These are phyloP conservation scores for Phataginus tricuspis DNA, from an alignment of 2,797 vertebrate species.

Conservation along the genomic window DNA sequence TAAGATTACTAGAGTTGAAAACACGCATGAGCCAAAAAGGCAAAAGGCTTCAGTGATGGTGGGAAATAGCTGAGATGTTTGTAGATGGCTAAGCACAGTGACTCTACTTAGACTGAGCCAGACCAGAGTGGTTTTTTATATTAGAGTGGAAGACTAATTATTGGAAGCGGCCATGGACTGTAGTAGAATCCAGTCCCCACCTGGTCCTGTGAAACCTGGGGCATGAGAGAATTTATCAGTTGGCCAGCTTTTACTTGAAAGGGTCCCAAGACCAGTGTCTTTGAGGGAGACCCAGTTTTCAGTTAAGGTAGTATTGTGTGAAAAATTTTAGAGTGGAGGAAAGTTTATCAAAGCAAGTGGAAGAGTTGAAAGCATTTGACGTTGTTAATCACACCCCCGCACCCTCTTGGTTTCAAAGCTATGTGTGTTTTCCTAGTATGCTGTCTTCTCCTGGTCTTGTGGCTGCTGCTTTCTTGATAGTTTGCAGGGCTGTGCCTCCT, in stretches of 20 bases:
- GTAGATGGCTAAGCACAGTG: not conserved
- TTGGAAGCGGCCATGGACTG: not conserved
- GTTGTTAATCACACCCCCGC: not conserved
- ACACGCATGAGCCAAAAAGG: not conserved
- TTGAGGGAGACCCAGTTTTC: not conserved
- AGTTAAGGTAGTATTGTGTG: not conserved
- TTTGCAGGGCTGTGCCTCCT: not conserved
- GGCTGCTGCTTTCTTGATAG: not conserved
- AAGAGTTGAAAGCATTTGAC: not conserved
- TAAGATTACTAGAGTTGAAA: not conserved
- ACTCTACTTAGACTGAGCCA: not conserved
- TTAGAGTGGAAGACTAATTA: not conserved
- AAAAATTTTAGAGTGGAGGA: not conserved
- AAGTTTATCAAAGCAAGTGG: slow-evolving; percentile 8
- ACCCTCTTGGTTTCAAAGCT: not conserved
- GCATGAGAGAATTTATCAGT: not conserved
- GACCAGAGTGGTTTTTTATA: not conserved
- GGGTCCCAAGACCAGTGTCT: not conserved
- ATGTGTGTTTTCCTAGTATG: not conserved
- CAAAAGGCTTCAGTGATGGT: not conserved
- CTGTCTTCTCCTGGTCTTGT: not conserved
- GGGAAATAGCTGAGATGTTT: not conserved
- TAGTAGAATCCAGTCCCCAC: not conserved
- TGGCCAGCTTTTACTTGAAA: not conserved
- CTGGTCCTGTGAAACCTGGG: not conserved